phyloP scores from a whole-genome alignment of 2,797 vertebrate species.

The Poecilia velifera region DNA sequence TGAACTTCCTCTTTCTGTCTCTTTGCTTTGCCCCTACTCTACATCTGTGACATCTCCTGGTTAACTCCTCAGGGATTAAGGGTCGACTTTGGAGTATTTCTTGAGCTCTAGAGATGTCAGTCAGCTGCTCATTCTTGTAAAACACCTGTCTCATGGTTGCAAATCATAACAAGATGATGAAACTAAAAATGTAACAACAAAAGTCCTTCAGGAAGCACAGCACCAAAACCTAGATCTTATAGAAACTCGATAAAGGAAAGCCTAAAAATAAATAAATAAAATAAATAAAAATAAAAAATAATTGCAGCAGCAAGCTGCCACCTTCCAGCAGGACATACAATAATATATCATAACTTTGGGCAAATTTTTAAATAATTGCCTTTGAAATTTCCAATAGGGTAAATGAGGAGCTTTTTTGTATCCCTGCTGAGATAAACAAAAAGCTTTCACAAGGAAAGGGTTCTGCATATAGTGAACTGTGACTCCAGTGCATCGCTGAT shows the following conservation, averaged over 20 bases:
- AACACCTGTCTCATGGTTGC: background rate
- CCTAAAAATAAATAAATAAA: no score
- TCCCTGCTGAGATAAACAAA: conserved; percentile 25
- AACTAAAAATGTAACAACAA: background rate
- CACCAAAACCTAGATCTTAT: background rate
- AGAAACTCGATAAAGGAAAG: background rate
- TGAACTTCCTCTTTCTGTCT: background rate
- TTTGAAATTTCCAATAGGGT: background rate
- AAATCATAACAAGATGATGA: background rate
- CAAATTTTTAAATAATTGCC: background rate
- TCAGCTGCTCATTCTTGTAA: background rate
- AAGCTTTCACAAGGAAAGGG: conserved; percentile 20
- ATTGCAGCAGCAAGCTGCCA: background rate
- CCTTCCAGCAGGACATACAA: background rate
- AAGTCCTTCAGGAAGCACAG: background rate
- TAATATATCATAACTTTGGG: background rate
- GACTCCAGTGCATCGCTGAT: conserved; percentile 40
- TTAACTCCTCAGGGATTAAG: background rate
- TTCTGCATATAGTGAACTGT: conserved; percentile 13
- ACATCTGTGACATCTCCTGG: background rate
- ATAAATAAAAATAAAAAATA: background rate
- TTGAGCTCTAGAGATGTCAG: background rate
- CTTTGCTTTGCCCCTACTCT: background rate
- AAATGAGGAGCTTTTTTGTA: background rate
- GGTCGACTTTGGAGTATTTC: background rate